Base-by-base conservation (phyloP, 2,888 invertebrate genomes). In the Acholoe squamosa region DNA sequence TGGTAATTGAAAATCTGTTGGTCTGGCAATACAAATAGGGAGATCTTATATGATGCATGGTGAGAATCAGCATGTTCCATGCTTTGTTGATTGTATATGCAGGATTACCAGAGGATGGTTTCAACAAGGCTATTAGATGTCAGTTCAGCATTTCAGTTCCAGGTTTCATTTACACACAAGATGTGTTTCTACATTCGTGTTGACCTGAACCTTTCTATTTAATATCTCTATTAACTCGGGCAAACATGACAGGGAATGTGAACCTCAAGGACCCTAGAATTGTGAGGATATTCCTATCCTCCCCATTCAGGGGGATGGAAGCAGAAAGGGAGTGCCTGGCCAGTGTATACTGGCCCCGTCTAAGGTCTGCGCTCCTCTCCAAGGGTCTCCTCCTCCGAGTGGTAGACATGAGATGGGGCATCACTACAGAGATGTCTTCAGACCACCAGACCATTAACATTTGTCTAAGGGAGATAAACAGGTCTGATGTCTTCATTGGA, bases 241-340 rank as follows among this genome's bases (percentile, higher is more conserved):
- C n/a, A 61, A 61, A 0, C 61, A 61, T 61, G 61, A n/a, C 61
- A 3, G 22, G 61, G 3, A 61, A 3, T n/a, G 51, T 84, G 52
- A 91, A 93, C 90, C 91, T 94, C 51, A 93, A 94, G 91, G 94
- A 94, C 54, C 92, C 93, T 25, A 89, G 92, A 54, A 93, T 94
- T 54, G 93, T 94, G 80, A 93, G 95, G 56, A 93, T 95, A 22
- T 95, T 95, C 91, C 94, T 95, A 92, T 95, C 95, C 0, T 95
- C 95, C 3, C 95, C 96, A 5, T 95, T 96, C 90, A 96, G 95
- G 80, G 95, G 96, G 3, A 95, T 96, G 94, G 95, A 95, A 54
- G 95, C 94, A 22, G 94, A 96, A 86, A 92, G 95, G 89, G 94
- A 95, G 90, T 94, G 95, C 84, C 92, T 96, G 33, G 94, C 95